Conservation (phyloP, 2,888 invertebrate species). For the Mesodorylaimus sp. region DNA sequence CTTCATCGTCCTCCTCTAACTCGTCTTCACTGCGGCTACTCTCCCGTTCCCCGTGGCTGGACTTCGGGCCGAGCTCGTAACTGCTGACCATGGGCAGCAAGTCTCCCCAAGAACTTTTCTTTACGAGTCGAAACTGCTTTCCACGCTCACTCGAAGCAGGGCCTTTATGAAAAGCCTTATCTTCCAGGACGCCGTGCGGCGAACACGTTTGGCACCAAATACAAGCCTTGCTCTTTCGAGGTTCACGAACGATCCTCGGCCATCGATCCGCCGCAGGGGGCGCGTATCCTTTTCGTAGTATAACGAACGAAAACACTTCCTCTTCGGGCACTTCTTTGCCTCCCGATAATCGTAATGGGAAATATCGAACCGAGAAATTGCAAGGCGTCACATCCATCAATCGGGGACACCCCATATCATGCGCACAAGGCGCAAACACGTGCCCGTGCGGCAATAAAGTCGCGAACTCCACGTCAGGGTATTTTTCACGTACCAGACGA, state of each 20-base stretch:
- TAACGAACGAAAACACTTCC: conserved; percentile 56
- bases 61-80: too few relatives aligned
- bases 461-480: conserved; percentile 15
- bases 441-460: conserved; percentile 21
- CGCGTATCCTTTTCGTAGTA: conserved; percentile 51
- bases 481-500: conserved; percentile 17
- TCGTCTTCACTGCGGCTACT: too few relatives aligned
- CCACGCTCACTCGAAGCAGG: not conserved
- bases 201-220: conserved; percentile 1
- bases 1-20: too few relatives aligned
- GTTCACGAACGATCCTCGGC: not conserved
- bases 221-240: not conserved
- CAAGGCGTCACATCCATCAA: conserved; percentile 50
- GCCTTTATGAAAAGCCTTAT: not conserved
- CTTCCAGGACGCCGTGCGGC: not conserved
- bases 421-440: conserved; percentile 50
- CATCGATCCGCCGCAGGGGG: conserved; percentile 11
- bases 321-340: conserved; percentile 32
- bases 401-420: conserved; percentile 58
- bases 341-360: conserved; percentile 36
- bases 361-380: conserved; percentile 50
- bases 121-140: not conserved
- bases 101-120: not conserved
- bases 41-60: too few relatives aligned
- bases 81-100: not conserved